Conservation (phyloP, 2,113 vertebrate genomes). For the Neomonachus schauinslandi region DNA sequence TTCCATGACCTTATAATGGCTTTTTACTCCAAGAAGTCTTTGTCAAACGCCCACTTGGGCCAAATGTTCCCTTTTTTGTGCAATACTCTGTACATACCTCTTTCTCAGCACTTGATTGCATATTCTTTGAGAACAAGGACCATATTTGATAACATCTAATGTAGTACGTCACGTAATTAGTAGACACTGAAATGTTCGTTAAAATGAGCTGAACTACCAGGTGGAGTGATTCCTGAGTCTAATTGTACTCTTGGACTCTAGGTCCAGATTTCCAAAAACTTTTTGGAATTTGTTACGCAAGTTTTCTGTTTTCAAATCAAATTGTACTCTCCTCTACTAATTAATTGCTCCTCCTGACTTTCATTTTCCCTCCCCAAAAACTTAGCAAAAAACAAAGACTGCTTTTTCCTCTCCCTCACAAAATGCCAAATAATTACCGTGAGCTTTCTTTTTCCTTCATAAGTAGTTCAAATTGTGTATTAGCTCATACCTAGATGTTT, state of each 20-base stretch:
- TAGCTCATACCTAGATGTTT: neutral
- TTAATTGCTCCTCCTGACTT: neutral
- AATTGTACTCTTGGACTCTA: neutral
- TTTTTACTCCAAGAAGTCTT: neutral
- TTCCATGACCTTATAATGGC: neutral
- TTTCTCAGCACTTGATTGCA: neutral
- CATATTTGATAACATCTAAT: neutral
- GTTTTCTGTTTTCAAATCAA: constrained; percentile 28
- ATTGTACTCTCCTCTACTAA: neutral
- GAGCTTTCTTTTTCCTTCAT: neutral
- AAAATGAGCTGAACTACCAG: neutral
- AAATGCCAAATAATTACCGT: neutral
- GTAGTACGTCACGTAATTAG: neutral
- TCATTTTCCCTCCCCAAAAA: constrained; percentile 7
- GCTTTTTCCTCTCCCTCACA: neutral
- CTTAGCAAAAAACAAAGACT: neutral
- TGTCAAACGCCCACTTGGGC: neutral
- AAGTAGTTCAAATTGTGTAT: neutral
- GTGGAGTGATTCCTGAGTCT: neutral
- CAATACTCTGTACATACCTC: neutral
- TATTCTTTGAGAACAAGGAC: constrained; percentile 2
- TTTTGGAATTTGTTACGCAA: constrained; percentile 16
- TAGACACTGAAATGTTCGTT: neutral
- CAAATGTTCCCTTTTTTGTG: neutral
- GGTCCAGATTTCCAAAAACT: neutral